Evolutionary conservation across 2,797 vertebrate genomes (phyloP).

Genomic region (Hemitrygon akajei): DNA sequence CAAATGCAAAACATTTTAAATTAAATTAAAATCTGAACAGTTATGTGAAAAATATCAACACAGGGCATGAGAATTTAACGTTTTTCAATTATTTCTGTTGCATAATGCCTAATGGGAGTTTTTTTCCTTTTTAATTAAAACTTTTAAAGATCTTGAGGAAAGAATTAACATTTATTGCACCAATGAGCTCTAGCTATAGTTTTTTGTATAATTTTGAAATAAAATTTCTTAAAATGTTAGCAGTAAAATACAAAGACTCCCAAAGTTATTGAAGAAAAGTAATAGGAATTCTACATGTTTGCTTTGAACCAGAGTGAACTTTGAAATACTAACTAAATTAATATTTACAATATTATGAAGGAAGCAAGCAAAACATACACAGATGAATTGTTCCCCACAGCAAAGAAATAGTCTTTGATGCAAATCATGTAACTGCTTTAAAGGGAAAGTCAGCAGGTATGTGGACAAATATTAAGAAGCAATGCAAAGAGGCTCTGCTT

Average conservation of each 20-base stretch:
- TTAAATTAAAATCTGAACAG: conserved; percentile 17
- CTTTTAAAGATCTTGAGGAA: not conserved
- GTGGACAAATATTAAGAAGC: not conserved
- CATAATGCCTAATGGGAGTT: conserved; percentile 11
- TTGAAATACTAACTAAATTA: not conserved
- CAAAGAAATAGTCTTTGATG: not conserved
- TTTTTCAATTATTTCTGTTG: not conserved
- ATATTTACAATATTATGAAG: not conserved
- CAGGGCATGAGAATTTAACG: conserved; percentile 5
- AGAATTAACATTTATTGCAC: not conserved
- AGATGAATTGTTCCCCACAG: not conserved
- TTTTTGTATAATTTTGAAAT: not conserved
- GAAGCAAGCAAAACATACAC: not conserved
- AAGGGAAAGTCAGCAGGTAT: not conserved
- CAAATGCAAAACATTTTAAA: conserved; percentile 14
- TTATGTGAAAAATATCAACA: not conserved
- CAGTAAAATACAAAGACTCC: not conserved
- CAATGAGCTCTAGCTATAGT: not conserved
- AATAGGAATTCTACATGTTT: not conserved
- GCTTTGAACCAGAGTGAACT: not conserved
- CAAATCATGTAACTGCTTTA: not conserved
- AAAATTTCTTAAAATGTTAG: not conserved
- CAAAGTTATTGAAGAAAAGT: not conserved
- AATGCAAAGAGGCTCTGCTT: not conserved
- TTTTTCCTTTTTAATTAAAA: conserved; percentile 34